These are phyloP conservation scores for Zaprionus capensis DNA, from an alignment of 1,140 invertebrate genomes.

Conservation along the genomic window DNA sequence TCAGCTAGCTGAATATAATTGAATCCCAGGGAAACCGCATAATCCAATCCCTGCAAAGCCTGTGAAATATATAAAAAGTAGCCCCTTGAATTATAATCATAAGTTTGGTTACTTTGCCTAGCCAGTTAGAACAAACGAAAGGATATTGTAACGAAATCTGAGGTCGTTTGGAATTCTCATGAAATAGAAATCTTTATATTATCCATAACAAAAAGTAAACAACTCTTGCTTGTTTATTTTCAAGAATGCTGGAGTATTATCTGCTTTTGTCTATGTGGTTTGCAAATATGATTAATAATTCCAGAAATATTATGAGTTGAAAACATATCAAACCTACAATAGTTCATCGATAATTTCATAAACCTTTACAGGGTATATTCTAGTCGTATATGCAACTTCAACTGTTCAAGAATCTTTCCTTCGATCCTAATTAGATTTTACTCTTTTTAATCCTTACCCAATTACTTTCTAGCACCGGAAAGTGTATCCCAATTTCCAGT, in stretches of 20 bases:
- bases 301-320: background rate
- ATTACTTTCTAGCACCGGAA: background rate
- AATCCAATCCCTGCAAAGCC: background rate
- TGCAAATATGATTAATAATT: background rate
- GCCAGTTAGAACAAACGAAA: background rate
- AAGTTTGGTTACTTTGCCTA: background rate
- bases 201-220: background rate
- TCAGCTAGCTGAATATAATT: constrained; percentile 8
- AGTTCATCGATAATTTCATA: no score
- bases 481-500: background rate
- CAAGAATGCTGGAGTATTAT: background rate
- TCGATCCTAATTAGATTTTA: background rate
- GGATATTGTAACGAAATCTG: no score
- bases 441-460: background rate
- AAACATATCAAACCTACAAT: background rate
- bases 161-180: background rate
- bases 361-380: background rate
- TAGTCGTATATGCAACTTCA: background rate
- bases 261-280: no score
- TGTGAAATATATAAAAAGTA: background rate
- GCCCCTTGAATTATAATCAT: background rate
- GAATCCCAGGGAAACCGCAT: background rate
- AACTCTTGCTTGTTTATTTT: background rate
- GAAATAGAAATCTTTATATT: background rate
- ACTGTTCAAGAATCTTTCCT: background rate